Conservation (phyloP, 2,888 invertebrate species). For the Acleris sparsana region DNA sequence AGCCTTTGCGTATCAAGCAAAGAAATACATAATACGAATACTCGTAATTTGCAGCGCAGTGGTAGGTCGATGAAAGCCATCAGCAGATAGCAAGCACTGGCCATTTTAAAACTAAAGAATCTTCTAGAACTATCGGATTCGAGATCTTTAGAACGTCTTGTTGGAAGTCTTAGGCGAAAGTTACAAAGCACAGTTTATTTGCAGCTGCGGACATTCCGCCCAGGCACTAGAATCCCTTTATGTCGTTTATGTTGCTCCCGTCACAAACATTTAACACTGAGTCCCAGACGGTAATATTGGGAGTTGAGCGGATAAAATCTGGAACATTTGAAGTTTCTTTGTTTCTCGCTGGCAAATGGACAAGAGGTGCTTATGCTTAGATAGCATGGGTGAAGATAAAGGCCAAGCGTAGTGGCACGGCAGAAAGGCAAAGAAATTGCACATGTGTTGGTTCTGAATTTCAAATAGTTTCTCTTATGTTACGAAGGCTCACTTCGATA, state of each 20-base stretch:
- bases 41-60: constrained; percentile 1
- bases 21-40: constrained; percentile 11
- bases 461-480: not conserved
- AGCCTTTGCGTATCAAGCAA: not conserved
- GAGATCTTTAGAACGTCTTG: constrained; percentile 28
- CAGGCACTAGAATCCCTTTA: constrained; percentile 51
- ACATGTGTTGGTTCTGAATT: constrained; percentile 28
- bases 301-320: constrained; percentile 58
- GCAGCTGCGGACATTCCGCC: constrained; percentile 45
- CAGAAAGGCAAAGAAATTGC: constrained; percentile 20
- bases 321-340: constrained; percentile 51
- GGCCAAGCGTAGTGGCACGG: constrained; percentile 11
- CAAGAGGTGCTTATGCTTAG: constrained; percentile 38
- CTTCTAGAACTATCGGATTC: constrained; percentile 24
- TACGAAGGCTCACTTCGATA: too few species aligned
- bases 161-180: constrained; percentile 28
- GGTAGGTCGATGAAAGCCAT: constrained; percentile 11
- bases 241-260: constrained; percentile 52
- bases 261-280: constrained; percentile 68
- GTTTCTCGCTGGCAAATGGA: constrained; percentile 42
- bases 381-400: constrained; percentile 29
- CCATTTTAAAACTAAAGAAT: constrained; percentile 30
- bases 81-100: constrained; percentile 13
- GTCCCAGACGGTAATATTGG: constrained; percentile 62
- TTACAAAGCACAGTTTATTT: constrained; percentile 47